Evolutionary conservation across 2,113 vertebrate genomes (phyloP).

Genomic region (Haemorhous mexicanus): DNA sequence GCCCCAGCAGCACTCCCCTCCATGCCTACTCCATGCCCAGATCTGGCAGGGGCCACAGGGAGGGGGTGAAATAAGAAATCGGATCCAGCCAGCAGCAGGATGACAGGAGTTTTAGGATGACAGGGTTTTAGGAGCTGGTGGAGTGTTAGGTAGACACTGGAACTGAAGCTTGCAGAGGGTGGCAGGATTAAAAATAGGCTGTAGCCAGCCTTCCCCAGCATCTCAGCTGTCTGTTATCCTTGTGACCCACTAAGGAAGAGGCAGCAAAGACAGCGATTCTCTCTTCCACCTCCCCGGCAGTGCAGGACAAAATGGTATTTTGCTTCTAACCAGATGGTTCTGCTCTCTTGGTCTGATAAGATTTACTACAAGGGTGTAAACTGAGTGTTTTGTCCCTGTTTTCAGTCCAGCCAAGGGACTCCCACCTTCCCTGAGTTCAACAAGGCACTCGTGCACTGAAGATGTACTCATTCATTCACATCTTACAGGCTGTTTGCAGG

Average conservation of each 20-base stretch:
- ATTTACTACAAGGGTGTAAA: neutral
- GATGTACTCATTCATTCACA: neutral
- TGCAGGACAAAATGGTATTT: neutral
- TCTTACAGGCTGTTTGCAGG: neutral
- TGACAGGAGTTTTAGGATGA: too few relatives aligned
- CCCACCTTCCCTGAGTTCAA: neutral
- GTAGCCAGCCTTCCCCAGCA: neutral
- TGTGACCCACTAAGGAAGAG: neutral
- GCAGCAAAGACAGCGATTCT: neutral
- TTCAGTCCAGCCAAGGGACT: neutral
- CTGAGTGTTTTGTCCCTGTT: neutral
- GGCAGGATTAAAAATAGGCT: constrained; percentile 22
- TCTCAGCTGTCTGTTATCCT: neutral
- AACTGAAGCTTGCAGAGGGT: neutral
- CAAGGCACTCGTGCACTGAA: neutral
- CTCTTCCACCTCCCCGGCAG: neutral
- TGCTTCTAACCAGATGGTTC: neutral
- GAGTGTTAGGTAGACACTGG: neutral
- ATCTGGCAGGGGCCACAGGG: neutral
- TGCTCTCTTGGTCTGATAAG: neutral
- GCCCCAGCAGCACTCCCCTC: neutral
- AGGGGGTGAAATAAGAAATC: neutral
- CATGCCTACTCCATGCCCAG: neutral
- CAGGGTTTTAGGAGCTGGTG: neutral
- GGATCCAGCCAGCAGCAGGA: neutral